Percentiles rank a stretch among this genome's conserved stretches.
Evolutionary conservation across 2,888 invertebrate species (phyloP).

Genomic region (Helleia helle): DNA sequence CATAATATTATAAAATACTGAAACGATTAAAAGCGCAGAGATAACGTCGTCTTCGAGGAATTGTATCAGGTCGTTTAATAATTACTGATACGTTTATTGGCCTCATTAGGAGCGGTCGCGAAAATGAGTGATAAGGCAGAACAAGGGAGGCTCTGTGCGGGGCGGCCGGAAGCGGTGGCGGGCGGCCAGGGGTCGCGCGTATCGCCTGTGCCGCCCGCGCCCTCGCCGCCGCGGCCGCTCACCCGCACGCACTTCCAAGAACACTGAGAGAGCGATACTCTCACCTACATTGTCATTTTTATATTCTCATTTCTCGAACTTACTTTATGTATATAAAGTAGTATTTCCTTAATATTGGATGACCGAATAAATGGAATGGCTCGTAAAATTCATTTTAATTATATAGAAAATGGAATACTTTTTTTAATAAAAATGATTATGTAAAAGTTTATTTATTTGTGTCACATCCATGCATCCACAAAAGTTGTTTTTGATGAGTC

Average conservation of each 20-base stretch:
- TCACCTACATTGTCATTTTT: neutral
- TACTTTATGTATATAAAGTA: too few species aligned
- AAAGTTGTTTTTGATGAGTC: too few species aligned
- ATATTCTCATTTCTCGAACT: too few species aligned
- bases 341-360: too few species aligned
- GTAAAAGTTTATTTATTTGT: too few species aligned
- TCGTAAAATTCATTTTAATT: too few species aligned
- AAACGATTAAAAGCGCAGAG: neutral
- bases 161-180: constrained; percentile 25
- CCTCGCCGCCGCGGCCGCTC: constrained; percentile 33
- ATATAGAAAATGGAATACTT: too few species aligned
- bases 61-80: constrained; percentile 40
- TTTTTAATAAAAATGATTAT: too few species aligned
- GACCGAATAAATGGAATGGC: too few species aligned
- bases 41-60: constrained; percentile 33
- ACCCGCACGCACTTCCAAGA: neutral
- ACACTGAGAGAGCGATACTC: neutral
- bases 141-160: constrained; percentile 52
- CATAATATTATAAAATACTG: constrained; percentile 2
- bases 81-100: constrained; percentile 46
- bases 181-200: constrained; percentile 39
- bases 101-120: constrained; percentile 58
- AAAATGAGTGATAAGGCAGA: constrained; percentile 63
- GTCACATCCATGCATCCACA: too few species aligned
- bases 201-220: constrained; percentile 49